Evolutionary conservation across 2,113 vertebrate species (phyloP), one percentile per base, ranked within the genome.

Genomic region (Dascyllus trimaculatus): DNA sequence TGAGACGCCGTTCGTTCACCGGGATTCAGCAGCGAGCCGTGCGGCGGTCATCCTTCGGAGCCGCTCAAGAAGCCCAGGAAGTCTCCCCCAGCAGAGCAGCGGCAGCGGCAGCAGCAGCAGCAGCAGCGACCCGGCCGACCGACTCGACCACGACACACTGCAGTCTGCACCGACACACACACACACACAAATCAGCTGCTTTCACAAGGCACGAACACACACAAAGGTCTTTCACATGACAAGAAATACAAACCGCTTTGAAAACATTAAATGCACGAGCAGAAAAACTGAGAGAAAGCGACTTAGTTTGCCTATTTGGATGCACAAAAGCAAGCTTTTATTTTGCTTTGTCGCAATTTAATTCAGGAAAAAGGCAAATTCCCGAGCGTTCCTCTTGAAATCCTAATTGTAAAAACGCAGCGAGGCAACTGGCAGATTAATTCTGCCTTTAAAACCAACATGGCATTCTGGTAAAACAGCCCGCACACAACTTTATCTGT

Each of bases 1-100:
- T 96, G 94, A 95, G 96, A 93, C 51, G 82, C 95, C 91, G 94
- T 91, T 97, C 90, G 94, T 92, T 97, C 96, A 99, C 96, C 96
- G 81, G 92, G 96, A 95, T 91, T 95, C 92, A 92, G 95, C 95
- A 93, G 90, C 80, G 85, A 93, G 80, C 91, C 90, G 75, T 43
- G 92, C 89, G 85, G 68, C 93, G 91, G 92, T 91, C 97, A 99
- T 98, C 45, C 95, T 97, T 95, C 85, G 92, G 94, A 94, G 93
- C 91, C 92, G 81, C 82, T 90, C 59, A 71, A 85, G 63, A 56
- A 93, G 90, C 90, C 86, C 59, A 88, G 76, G 94, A 75, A 86
- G 86, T 88, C 85, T 85, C 93, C 85, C 87, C 90, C 91, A 78
- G 75, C 61, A 43, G 77, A 14, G 74, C 26, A 46, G 51, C 22